Conservation (phyloP, 2,113 vertebrate genomes). For the Scolopax mira region DNA sequence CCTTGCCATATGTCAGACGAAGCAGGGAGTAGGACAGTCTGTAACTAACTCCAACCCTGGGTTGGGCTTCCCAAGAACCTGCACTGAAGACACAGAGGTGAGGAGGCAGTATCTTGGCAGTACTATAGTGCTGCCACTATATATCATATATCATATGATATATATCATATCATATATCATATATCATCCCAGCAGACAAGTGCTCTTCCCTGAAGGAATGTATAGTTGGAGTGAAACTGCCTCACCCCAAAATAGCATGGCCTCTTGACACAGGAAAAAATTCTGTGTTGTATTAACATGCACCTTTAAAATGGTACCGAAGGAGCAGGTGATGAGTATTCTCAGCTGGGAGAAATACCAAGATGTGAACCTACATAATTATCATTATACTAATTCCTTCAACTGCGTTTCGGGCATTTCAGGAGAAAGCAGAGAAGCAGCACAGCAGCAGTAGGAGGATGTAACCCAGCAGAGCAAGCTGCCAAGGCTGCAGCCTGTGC, state of each 20-base stretch:
- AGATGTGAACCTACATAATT: background rate
- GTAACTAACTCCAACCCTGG: background rate
- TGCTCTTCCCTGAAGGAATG: background rate
- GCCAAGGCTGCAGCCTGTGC: background rate
- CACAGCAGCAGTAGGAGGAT: background rate
- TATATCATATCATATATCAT: no score
- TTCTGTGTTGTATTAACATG: background rate
- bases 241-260: background rate
- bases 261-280: background rate
- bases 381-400: background rate
- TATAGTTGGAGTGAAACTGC: background rate
- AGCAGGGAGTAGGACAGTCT: background rate
- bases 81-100: background rate
- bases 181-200: background rate
- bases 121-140: no score
- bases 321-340: background rate
- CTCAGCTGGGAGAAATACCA: background rate
- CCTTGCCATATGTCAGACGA: background rate
- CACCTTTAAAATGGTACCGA: background rate
- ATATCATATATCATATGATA: no score
- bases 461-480: background rate
- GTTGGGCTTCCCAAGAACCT: background rate
- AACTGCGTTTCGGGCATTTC: background rate
- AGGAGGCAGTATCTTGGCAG: background rate
- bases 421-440: background rate